Percentiles rank a stretch among this genome's conserved stretches.
These are phyloP conservation scores for Neotoma lepida DNA, from an alignment of 2,113 vertebrate species.

Conservation along the genomic window DNA sequence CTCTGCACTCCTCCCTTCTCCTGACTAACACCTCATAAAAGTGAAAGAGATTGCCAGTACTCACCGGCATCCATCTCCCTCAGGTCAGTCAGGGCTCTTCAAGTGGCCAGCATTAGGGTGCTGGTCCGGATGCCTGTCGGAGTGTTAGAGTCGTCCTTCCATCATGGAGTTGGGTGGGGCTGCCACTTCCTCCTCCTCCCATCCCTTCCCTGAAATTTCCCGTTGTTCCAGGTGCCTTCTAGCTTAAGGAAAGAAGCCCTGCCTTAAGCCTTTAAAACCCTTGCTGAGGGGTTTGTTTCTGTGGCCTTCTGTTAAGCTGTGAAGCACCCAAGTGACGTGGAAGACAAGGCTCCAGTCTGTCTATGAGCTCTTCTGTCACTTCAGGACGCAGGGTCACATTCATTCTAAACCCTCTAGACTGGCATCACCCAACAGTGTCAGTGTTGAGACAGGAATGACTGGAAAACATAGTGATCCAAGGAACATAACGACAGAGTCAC, in stretches of 20 bases:
- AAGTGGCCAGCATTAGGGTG: conserved; percentile 38
- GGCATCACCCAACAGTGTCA: not conserved
- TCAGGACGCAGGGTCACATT: not conserved
- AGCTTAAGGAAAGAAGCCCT: conserved; percentile 58
- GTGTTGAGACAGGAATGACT: not conserved
- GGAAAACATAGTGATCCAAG: not conserved
- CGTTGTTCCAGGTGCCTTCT: conserved; percentile 59
- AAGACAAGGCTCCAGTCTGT: conserved; percentile 4
- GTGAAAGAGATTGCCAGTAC: conserved; percentile 44
- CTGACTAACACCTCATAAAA: conserved; percentile 3
- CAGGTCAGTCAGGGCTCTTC: conserved; percentile 8
- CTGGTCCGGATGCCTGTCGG: conserved; percentile 39
- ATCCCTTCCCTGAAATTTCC: conserved; percentile 63
- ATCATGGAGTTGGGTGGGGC: conserved; percentile 38
- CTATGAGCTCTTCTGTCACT: not conserved
- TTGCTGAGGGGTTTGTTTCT: conserved; percentile 64
- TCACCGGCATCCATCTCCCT: conserved; percentile 68
- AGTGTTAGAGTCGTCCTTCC: conserved; percentile 23
- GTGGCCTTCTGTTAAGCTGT: conserved; percentile 39
- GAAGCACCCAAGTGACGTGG: not conserved
- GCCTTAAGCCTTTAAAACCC: conserved; percentile 50
- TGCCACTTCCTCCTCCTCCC: conserved; percentile 67
- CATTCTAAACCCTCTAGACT: not conserved
- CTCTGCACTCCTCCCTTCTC: not conserved
- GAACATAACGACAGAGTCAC: not conserved